These are phyloP conservation scores for Tetrax tetrax DNA, from an alignment of 2,113 vertebrate genomes.

Conservation along the genomic window DNA sequence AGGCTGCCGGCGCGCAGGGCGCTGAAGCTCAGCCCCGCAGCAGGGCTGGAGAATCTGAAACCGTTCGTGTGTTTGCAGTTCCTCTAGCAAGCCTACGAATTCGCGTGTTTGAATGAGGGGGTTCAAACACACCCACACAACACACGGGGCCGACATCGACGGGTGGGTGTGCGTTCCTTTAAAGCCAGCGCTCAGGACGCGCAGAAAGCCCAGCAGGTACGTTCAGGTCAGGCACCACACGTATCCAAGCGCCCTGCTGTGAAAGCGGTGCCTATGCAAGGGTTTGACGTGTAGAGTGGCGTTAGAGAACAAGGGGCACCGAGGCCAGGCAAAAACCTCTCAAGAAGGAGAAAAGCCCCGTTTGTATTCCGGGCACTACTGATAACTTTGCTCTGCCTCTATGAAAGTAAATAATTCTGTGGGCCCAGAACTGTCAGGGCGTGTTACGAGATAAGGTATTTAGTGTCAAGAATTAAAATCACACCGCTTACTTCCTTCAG, in stretches of 20 bases:
- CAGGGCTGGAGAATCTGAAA: background rate
- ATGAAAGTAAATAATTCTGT: fast-evolving
- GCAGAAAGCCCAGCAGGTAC: background rate
- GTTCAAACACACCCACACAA: fast-evolving
- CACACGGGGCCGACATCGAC: fast-evolving
- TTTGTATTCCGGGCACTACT: background rate
- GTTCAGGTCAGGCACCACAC: background rate
- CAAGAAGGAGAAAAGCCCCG: background rate
- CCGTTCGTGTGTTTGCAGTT: fast-evolving
- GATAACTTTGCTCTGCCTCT: background rate
- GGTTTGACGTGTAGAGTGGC: background rate
- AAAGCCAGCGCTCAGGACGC: background rate
- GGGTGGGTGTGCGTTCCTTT: background rate
- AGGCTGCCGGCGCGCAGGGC: background rate
- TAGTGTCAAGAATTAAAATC: background rate
- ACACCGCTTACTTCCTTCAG: background rate
- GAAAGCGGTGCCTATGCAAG: background rate
- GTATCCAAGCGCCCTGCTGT: too few species aligned
- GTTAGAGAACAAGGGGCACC: background rate
- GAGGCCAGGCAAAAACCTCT: background rate
- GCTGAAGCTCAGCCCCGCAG: too few species aligned
- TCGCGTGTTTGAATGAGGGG: background rate
- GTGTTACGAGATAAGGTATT: background rate
- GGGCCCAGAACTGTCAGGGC: background rate
- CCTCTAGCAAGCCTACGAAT: background rate